These are phyloP conservation scores for Strix uralensis DNA, from an alignment of 2,113 vertebrate species.

Conservation along the genomic window DNA sequence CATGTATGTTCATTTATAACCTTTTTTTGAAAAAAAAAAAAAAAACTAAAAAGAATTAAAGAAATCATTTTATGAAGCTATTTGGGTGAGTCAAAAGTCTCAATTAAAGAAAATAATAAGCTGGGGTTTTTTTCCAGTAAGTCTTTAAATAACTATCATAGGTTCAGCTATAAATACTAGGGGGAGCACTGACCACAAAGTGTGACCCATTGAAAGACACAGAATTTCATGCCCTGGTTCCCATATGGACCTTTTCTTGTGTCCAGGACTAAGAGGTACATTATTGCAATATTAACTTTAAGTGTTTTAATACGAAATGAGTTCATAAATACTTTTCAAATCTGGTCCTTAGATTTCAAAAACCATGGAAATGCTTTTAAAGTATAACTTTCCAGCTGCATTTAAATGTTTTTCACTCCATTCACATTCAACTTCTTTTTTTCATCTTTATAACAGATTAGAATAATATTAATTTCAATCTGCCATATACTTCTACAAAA, in stretches of 20 bases:
- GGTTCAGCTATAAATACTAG: neutral
- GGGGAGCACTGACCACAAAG: neutral
- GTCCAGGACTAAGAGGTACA: neutral
- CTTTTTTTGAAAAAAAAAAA: neutral
- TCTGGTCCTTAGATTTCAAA: neutral
- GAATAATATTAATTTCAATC: neutral
- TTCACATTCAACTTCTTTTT: neutral
- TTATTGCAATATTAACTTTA: neutral
- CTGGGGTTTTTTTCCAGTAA: rapidly evolving
- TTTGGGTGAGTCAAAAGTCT: neutral
- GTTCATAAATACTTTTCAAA: neutral
- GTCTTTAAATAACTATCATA: neutral
- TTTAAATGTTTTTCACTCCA: neutral
- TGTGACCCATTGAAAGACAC: neutral
- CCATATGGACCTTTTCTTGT: neutral
- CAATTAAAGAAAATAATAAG: neutral
- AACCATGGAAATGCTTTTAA: neutral
- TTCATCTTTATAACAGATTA: neutral
- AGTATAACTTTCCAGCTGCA: neutral
- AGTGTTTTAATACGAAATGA: neutral
- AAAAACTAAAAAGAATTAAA: neutral
- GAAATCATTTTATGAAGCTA: neutral
- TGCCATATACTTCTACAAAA: neutral
- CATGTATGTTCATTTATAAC: neutral
- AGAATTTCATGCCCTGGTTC: neutral